These are phyloP conservation scores for Oscheius myriophilus DNA, from an alignment of 2,888 invertebrate species.

Conservation along the genomic window DNA sequence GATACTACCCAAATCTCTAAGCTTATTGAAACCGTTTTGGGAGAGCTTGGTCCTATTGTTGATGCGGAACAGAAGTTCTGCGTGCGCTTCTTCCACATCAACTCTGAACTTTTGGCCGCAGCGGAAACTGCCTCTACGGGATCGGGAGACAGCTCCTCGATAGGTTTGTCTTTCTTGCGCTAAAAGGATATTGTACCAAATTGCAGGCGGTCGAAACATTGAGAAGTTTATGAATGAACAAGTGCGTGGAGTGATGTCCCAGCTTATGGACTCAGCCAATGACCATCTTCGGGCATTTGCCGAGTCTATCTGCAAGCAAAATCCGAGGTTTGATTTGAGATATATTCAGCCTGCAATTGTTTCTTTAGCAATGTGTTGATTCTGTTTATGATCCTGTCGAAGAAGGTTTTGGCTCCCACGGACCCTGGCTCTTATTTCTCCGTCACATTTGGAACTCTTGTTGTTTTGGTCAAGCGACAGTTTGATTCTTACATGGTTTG, in stretches of 20 bases:
- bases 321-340: slow-evolving; percentile 35
- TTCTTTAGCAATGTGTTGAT: slow-evolving; percentile 87
- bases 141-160: slow-evolving; percentile 53
- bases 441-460: slow-evolving; percentile 83
- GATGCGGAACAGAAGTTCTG: slow-evolving; percentile 95
- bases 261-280: slow-evolving; percentile 88
- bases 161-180: slow-evolving; percentile 22
- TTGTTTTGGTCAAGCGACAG: slow-evolving; percentile 87
- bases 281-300: slow-evolving; percentile 86
- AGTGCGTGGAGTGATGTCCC: slow-evolving; percentile 81
- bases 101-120: slow-evolving; percentile 72
- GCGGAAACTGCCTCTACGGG: slow-evolving; percentile 61
- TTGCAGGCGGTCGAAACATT: slow-evolving; percentile 46
- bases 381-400: slow-evolving; percentile 87
- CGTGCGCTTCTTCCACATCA: slow-evolving; percentile 87
- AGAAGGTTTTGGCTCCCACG: slow-evolving; percentile 81
- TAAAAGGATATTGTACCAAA: not conserved
- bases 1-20: slow-evolving; percentile 62
- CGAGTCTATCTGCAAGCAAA: slow-evolving; percentile 78
- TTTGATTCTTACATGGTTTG: slow-evolving; percentile 87
- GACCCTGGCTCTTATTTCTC: slow-evolving; percentile 86
- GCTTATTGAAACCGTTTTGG: slow-evolving; percentile 85
- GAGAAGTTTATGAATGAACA: slow-evolving; percentile 72
- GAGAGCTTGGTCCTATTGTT: slow-evolving; percentile 88
- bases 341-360: not conserved